phyloP scores from a whole-genome alignment of 2,888 invertebrate species.

The Tipula helvola region DNA sequence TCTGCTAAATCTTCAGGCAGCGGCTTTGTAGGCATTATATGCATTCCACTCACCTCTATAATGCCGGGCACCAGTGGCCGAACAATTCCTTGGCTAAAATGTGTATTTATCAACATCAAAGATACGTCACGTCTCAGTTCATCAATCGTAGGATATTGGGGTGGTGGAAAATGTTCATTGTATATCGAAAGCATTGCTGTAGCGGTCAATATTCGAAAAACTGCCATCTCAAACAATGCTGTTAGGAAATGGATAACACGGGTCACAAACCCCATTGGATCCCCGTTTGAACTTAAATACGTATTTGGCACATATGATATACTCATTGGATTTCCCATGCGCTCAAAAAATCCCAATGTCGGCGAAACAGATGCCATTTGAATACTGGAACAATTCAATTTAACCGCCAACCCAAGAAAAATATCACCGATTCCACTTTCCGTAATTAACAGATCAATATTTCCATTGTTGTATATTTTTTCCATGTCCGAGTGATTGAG shows the following conservation, averaged over 20 bases:
- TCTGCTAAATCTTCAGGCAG: slow-evolving; percentile 27
- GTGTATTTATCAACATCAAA: slow-evolving; percentile 39
- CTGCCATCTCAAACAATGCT: not conserved
- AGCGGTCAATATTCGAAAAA: not conserved
- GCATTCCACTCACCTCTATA: slow-evolving; percentile 31
- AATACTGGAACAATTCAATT: not conserved
- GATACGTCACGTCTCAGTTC: slow-evolving; percentile 39
- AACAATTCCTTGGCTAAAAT: slow-evolving; percentile 36
- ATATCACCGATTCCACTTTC: not conserved
- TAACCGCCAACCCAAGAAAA: not conserved
- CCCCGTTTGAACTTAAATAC: not conserved
- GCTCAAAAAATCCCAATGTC: not conserved
- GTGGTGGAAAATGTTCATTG: not conserved
- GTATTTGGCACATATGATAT: not conserved
- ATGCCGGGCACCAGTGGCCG: slow-evolving; percentile 35
- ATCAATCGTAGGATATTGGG: slow-evolving; percentile 27
- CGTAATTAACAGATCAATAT: not conserved
- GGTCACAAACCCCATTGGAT: not conserved
- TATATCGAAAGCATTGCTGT: not conserved
- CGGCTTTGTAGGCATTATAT: slow-evolving; percentile 26
- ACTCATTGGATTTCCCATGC: not conserved
- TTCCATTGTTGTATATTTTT: not conserved
- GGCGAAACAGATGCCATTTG: not conserved
- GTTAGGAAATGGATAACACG: not conserved
- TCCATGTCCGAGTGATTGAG: not conserved